A percentile compares a stretch with the other conserved stretches of the same genome.
phyloP scores from a whole-genome alignment of 2,888 invertebrate genomes.

The Copidosoma aretas region DNA sequence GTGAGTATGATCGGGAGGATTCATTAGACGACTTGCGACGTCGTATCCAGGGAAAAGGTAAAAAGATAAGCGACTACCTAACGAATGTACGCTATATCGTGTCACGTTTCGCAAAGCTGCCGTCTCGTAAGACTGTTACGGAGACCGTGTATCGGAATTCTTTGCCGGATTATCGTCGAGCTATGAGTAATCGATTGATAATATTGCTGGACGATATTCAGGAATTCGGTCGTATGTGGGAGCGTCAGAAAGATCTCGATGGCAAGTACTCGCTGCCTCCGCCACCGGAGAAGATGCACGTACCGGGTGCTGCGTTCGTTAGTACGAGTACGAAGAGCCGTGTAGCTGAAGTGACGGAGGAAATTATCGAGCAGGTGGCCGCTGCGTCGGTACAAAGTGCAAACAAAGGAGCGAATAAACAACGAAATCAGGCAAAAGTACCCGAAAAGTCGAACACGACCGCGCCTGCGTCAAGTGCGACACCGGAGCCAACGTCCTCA shows the following conservation, averaged over 20 bases:
- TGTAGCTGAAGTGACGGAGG: neutral
- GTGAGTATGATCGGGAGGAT: neutral
- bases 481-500: too few species aligned
- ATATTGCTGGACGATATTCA: neutral
- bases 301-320: neutral
- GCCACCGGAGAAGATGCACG: neutral
- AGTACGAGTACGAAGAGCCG: neutral
- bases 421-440: too few species aligned
- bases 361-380: neutral
- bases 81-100: too few species aligned
- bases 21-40: neutral
- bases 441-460: too few species aligned
- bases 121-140: too few species aligned
- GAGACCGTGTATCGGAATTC: slow-evolving; percentile 1
- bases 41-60: neutral
- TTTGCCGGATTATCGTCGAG: neutral
- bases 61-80: neutral
- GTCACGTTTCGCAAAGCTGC: too few species aligned
- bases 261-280: neutral
- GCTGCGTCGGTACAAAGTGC: too few species aligned
- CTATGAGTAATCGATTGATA: neutral
- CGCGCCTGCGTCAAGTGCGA: too few species aligned
- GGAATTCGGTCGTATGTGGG: neutral
- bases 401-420: too few species aligned
- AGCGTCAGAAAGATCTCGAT: neutral